A percentile compares a stretch with the other conserved stretches of the same genome.
These are phyloP conservation scores for Xanthorhoe designata DNA, from an alignment of 2,888 invertebrate species.

Conservation along the genomic window DNA sequence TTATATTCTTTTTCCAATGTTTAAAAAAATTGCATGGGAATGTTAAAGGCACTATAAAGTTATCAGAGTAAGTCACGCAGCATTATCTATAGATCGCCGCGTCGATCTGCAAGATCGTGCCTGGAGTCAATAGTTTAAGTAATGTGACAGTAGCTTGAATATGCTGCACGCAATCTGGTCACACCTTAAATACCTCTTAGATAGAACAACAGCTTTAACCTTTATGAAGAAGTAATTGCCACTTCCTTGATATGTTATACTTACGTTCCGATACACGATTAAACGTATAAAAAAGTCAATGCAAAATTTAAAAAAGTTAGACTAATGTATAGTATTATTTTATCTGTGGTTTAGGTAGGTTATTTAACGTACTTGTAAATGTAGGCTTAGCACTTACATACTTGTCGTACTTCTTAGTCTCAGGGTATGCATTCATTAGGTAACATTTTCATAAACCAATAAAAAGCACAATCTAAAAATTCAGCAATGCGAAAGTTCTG, in stretches of 20 bases:
- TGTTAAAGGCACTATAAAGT: not conserved
- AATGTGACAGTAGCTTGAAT: slow-evolving; percentile 7
- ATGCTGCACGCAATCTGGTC: slow-evolving; percentile 12
- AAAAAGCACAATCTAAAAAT: too few species aligned
- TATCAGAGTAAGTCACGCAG: slow-evolving; percentile 10
- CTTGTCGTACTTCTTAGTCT: too few species aligned
- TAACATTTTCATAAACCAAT: too few species aligned
- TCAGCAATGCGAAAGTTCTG: too few species aligned
- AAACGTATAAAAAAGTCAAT: not conserved
- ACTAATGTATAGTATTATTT: not conserved
- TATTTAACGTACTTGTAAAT: too few species aligned
- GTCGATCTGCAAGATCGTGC: slow-evolving; percentile 13
- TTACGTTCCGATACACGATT: not conserved
- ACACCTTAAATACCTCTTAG: slow-evolving; percentile 4
- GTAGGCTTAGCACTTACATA: too few species aligned
- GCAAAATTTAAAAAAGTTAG: not conserved
- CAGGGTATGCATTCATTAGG: too few species aligned
- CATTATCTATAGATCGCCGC: slow-evolving; percentile 8
- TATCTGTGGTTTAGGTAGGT: too few species aligned
- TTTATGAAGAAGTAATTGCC: not conserved
- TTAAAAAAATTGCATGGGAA: not conserved
- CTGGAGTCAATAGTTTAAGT: slow-evolving; percentile 3
- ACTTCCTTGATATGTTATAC: not conserved
- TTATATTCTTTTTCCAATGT: too few species aligned
- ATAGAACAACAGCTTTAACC: slow-evolving; percentile 5